These are phyloP conservation scores for Didymodactylos carnosus DNA, from an alignment of 2,888 invertebrate genomes.

Conservation along the genomic window DNA sequence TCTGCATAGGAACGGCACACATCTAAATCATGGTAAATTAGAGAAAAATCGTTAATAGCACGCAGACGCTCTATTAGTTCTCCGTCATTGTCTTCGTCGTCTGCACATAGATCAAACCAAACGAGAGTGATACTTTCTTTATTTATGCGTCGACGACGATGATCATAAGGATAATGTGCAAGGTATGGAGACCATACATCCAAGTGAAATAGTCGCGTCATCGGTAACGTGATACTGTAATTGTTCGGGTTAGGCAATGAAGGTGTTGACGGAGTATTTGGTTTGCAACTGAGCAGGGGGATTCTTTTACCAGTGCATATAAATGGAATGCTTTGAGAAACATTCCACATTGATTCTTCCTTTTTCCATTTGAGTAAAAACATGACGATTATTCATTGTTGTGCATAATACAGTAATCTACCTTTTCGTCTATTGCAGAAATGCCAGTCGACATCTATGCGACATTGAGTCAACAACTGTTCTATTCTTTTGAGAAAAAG, in stretches of 20 bases:
- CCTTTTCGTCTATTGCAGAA: too few species aligned
- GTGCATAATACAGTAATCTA: too few species aligned
- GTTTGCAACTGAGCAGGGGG: background rate
- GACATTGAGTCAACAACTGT: too few species aligned
- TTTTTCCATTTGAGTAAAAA: background rate
- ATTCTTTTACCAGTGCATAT: background rate
- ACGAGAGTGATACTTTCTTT: background rate
- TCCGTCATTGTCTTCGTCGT: background rate
- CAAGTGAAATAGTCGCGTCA: background rate
- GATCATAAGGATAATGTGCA: background rate
- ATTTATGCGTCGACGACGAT: background rate
- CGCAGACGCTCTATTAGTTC: background rate
- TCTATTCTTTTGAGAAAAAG: too few species aligned
- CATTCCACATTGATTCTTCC: background rate
- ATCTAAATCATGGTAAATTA: background rate
- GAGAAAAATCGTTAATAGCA: background rate
- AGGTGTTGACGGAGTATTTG: background rate
- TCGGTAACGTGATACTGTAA: background rate
- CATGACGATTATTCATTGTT: too few species aligned
- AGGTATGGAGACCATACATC: background rate
- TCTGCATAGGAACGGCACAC: background rate
- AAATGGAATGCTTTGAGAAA: background rate
- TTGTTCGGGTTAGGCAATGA: background rate
- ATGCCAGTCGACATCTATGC: too few species aligned
- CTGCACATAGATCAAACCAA: background rate